A percentile compares a stretch with the other conserved stretches of the same genome.
phyloP scores from a whole-genome alignment of 2,888 invertebrate genomes.

The Yponomeuta sedellus region DNA sequence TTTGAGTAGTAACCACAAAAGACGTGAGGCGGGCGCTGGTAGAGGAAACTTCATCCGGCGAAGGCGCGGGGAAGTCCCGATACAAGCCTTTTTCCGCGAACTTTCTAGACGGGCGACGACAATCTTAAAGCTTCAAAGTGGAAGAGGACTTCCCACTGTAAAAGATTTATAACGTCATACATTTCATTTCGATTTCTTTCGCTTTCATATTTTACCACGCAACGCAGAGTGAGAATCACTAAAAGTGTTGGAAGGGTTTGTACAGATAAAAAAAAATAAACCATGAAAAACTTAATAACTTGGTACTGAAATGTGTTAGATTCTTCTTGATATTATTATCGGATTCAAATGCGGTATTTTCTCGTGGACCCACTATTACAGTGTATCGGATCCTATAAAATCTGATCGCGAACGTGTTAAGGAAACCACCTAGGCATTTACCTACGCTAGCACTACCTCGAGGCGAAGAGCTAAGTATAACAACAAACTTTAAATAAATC shows the following conservation, averaged over 20 bases:
- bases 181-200: not conserved
- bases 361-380: too few relatives aligned
- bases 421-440: not conserved
- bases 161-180: not conserved
- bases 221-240: too few relatives aligned
- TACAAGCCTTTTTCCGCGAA: slow-evolving; percentile 44
- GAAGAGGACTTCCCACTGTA: slow-evolving; percentile 23
- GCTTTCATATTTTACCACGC: not conserved
- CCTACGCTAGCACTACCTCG: not conserved
- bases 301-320: too few relatives aligned
- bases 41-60: slow-evolving; percentile 44
- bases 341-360: too few relatives aligned
- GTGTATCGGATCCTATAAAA: too few relatives aligned
- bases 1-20: slow-evolving; percentile 50
- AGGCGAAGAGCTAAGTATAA: not conserved
- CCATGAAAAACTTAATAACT: too few relatives aligned
- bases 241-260: too few relatives aligned
- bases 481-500: slow-evolving; percentile 7
- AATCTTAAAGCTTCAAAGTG: slow-evolving; percentile 41
- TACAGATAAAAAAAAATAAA: too few relatives aligned
- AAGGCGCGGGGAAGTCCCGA: slow-evolving; percentile 31
- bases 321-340: too few relatives aligned
- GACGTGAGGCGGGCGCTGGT: slow-evolving; percentile 37
- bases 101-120: slow-evolving; percentile 26
- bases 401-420: not conserved